Base-by-base conservation (phyloP, 2,797 vertebrate species). In the Prunella strophiata region DNA sequence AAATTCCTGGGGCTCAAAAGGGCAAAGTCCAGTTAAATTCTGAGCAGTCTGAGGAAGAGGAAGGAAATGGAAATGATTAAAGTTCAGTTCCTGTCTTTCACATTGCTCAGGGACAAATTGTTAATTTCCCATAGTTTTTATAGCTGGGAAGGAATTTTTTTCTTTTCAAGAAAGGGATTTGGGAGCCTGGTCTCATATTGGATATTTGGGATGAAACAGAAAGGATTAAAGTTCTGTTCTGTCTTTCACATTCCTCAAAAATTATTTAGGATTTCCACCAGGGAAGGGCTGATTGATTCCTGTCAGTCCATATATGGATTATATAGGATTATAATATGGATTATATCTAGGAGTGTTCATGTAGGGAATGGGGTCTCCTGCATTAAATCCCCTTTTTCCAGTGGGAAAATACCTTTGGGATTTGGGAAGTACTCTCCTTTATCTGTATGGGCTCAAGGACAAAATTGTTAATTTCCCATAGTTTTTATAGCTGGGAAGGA, bases 231-330 rank as follows among this genome's bases (percentile, higher is more conserved):
- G 9, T 14, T 42, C 38, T 11, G 16, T n/a, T n/a, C 36, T 21
- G 47, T 7, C 16, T 65, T n/a, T 25, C 32, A 34, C 11, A 21
- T 16, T 29, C 32, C 32, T 72, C 32, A 22, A 22, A 34, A n/a
- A 55, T 13, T 18, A 5, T 40, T 40, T 32, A 34, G 36, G 34
- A 50, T 20, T 42, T 11, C 3, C 0, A 0, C 34, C 12, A 3
- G 48, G 5, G 47, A 5, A 55, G 78, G 48, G 50, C 11, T 29
- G 30, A 27, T 21, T 19, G 40, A 57, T 75, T 17, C 57, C 10
- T 62, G 47, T 26, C 47, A 48, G 42, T 22, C 51, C 45, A 1
- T 23, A 4, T 9, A 4, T 50, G 15, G 72, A 48, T 57, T n/a
- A 26, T 42, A 16, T 7, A 7, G 30, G 45, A 36, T 50, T 67